Evolutionary conservation across 1,140 invertebrate genomes (phyloP).

Genomic region (Myzus persicae): DNA sequence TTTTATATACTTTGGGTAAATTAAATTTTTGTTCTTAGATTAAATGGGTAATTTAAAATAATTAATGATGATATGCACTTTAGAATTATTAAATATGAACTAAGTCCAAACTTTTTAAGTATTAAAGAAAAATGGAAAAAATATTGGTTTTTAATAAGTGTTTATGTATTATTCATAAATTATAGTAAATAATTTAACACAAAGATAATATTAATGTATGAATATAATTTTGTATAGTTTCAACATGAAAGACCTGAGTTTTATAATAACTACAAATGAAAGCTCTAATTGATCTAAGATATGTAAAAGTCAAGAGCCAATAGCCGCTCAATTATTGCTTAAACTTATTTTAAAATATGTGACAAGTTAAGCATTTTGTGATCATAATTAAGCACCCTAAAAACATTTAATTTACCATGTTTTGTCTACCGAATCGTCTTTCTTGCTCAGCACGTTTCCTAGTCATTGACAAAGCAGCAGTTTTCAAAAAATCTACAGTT

Average conservation of each 20-base stretch:
- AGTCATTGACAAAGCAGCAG: constrained; percentile 88
- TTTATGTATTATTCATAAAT: neutral
- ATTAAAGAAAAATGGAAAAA: neutral
- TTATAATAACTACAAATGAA: neutral
- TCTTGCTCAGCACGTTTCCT: constrained; percentile 78
- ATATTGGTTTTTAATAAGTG: constrained; percentile 11
- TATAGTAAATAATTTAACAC: constrained; percentile 3
- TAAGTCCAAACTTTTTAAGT: neutral
- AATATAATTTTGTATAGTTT: constrained; percentile 31
- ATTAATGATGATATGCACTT: constrained; percentile 9
- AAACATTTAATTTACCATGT: constrained; percentile 49
- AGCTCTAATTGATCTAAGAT: constrained; percentile 50
- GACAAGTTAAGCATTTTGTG: constrained; percentile 22
- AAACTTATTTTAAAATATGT: constrained; percentile 33
- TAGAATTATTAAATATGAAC: neutral
- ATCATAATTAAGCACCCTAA: constrained; percentile 43
- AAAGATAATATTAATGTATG: neutral
- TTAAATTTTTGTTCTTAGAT: neutral
- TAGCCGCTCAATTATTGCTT: neutral
- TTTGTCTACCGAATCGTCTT: constrained; percentile 63
- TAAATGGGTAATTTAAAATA: neutral
- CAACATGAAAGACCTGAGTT: constrained; percentile 19
- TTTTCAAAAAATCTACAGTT: constrained; percentile 90
- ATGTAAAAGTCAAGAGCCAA: constrained; percentile 21
- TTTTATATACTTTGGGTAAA: neutral